phyloP scores from a whole-genome alignment of 2,888 invertebrate species.

The Resseliella maxima region DNA sequence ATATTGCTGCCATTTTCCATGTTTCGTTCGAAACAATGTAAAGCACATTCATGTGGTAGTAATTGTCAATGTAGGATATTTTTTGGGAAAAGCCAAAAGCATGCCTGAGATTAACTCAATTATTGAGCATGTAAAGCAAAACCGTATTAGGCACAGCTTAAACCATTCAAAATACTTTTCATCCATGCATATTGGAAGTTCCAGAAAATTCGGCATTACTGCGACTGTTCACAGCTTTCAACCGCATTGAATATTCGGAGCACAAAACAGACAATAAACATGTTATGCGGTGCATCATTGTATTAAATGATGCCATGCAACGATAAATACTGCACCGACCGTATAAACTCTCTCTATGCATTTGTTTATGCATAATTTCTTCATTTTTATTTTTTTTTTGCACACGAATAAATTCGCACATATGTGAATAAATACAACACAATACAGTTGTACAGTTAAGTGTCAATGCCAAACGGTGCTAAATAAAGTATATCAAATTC shows the following conservation, averaged over 20 bases:
- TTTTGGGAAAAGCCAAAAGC: too few species aligned
- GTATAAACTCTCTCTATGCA: not conserved
- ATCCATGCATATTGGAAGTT: not conserved
- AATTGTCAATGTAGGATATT: too few species aligned
- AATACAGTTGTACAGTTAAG: too few species aligned
- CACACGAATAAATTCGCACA: not conserved
- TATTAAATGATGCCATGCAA: not conserved
- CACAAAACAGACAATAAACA: not conserved
- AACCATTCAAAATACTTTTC: not conserved
- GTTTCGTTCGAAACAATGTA: too few species aligned
- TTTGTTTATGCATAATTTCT: not conserved
- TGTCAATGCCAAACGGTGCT: constrained; percentile 28
- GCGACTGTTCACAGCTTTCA: not conserved
- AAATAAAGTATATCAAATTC: not conserved
- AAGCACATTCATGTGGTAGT: too few species aligned
- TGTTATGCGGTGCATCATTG: not conserved
- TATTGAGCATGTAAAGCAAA: too few species aligned
- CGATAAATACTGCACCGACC: not conserved
- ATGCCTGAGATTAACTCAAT: too few species aligned
- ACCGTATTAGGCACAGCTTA: too few species aligned
- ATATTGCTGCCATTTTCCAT: not conserved
- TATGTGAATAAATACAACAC: too few species aligned
- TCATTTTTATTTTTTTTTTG: not conserved
- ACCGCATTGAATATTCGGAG: not conserved
- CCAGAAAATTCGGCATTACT: too few species aligned